These are phyloP conservation scores for Corythucha ciliata DNA, from an alignment of 2,888 invertebrate species.

Conservation along the genomic window DNA sequence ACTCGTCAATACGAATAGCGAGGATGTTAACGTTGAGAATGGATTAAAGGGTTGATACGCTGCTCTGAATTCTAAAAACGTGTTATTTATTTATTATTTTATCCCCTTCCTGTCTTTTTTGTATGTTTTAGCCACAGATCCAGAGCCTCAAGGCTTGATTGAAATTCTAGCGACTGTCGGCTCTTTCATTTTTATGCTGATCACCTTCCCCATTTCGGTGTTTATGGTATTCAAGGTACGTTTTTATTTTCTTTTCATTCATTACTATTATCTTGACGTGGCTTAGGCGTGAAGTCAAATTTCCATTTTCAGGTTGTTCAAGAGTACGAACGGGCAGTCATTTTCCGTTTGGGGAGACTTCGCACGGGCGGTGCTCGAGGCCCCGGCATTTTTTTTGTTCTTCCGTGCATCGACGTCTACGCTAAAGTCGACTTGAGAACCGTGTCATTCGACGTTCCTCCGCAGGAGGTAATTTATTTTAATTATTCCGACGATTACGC, in stretches of 20 bases:
- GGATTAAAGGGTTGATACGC: too few species aligned
- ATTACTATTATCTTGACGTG: background rate
- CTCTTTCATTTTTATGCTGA: conserved; percentile 60
- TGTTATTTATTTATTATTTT: too few species aligned
- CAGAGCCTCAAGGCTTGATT: conserved; percentile 40
- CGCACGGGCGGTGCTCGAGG: conserved; percentile 67
- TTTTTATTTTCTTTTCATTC: background rate
- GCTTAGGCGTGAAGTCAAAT: background rate
- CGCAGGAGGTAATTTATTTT: conserved; percentile 69
- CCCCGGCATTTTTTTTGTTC: conserved; percentile 84
- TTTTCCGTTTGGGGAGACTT: conserved; percentile 75
- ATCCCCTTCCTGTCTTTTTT: too few species aligned
- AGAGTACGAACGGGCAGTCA: conserved; percentile 80
- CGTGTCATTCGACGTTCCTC: conserved; percentile 91
- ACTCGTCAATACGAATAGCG: too few species aligned
- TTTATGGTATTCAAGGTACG: conserved; percentile 75
- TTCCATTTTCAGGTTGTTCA: conserved; percentile 55
- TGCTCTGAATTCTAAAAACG: too few species aligned
- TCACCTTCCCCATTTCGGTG: conserved; percentile 73
- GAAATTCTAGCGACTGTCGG: conserved; percentile 64
- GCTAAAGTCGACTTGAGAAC: conserved; percentile 87
- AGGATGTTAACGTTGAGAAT: too few species aligned
- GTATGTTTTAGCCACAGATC: conserved; percentile 26
- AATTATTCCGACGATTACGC: background rate
- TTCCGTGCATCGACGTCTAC: conserved; percentile 90